Evolutionary conservation across 2,888 invertebrate species (phyloP), one percentile per base, ranked within the genome.

Genomic region (Morpho helenor): DNA sequence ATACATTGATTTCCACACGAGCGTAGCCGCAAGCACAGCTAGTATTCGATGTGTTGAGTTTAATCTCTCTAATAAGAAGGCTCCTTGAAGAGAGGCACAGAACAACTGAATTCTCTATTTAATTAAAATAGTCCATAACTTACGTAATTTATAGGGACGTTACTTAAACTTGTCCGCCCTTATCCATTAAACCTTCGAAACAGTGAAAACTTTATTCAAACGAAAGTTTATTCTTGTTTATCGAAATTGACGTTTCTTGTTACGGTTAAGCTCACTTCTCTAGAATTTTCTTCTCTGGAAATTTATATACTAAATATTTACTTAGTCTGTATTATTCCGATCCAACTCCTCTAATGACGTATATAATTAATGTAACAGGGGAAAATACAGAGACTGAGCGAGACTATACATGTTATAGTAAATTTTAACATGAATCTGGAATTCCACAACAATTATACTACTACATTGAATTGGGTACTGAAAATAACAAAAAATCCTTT

Each of bases 61-160:
- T 31, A 5, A 31, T 31, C 31, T 31, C 31, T 31, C 4, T 31
- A 31, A 31, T 5, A 31, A 31, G 10, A 23, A 41, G 49, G 49
- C 53, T 31, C 49, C 31, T 46, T 41, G 44, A 49, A 49, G 41
- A 49, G 22, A 31, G 56, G 56, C 59, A 59, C 61, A 59, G 2
- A 66, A 71, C 47, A 54, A 74, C 71, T 70, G 60, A 69, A 76
- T 70, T 76, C 79, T 74, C 73, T 82, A 83, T 86, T 85, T 84
- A 85, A 86, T 84, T 84, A 79, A 80, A 77, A 84, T 83, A 79
- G 83, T 67, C 51, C 62, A 66, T 67, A 87, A 88, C 77, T 87
- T 80, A 69, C 72, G 79, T 85, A 87, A 87, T 87, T 86, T 87
- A 84, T 87, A 86, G 83, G 79, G 84, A 82, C 82, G 80, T 81